Percentiles rank a stretch among this genome's conserved stretches.
These are phyloP conservation scores for Dallia pectoralis DNA, from an alignment of 2,797 vertebrate genomes.

Conservation along the genomic window DNA sequence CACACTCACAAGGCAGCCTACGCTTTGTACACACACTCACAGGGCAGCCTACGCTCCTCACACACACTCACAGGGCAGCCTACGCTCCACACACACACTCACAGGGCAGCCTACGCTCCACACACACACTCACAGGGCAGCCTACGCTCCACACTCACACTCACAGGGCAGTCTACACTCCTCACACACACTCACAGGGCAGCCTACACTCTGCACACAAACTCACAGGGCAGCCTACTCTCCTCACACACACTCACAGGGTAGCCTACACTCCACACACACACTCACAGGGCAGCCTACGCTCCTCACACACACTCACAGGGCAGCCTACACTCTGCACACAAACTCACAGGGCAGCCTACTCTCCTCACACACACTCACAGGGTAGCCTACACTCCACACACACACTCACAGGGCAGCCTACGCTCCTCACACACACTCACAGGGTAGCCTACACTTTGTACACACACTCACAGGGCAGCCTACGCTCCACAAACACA, in stretches of 20 bases:
- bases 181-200: neutral
- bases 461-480: neutral
- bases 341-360: neutral
- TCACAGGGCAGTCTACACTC: neutral
- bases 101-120: neutral
- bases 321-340: neutral
- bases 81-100: neutral
- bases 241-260: neutral
- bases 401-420: neutral
- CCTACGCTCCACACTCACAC: neutral
- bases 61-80: neutral
- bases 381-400: neutral
- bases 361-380: neutral
- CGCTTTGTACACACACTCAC: neutral
- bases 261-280: neutral
- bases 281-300: neutral
- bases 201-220: neutral
- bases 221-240: neutral
- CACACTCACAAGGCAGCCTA: neutral
- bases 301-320: neutral
- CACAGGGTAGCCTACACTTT: neutral
- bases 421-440: neutral
- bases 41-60: neutral
- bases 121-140: neutral
- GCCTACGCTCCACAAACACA: neutral